Evolutionary conservation across 2,888 invertebrate species (phyloP), one percentile per base, ranked within the genome.

Genomic region (Diplolepis rosae): DNA sequence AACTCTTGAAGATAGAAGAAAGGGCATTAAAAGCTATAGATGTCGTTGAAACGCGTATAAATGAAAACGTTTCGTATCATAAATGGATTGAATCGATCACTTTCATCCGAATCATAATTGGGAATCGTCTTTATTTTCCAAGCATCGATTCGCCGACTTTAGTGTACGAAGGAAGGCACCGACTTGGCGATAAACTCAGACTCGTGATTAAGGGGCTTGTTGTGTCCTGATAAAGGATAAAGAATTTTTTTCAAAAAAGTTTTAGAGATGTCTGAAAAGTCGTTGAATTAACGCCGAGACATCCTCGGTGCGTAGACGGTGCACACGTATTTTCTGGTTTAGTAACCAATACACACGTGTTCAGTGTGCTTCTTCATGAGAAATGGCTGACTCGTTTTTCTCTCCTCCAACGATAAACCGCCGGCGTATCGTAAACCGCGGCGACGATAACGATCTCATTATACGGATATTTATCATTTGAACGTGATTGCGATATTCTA

Each of bases 371-470:
- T n/a, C 27, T 28, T 52, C 45, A 66, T 52, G 73, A 75, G 66
- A 75, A 73, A 71, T 71, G 71, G 65, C 65, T 28, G 30, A 54
- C 66, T 70, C 66, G 56, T 68, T 68, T 69, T 71, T 68, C 68
- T 67, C 65, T 69, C 69, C 69, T 67, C 30, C 65, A 56, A 24
- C 68, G 71, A 71, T 75, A 71, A 70, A 71, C 69, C 51, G 71
- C 71, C 71, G 68, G 66, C 52, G 66, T 75, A 73, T 75, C 73
- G 69, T 69, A 66, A 71, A 71, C 45, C 69, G 66, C 42, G 39
- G 69, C 71, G 66, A 69, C 51, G 73, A 75, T 75, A 75, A 73
- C 75, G 71, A 75, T 75, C 73, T 75, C 69, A 73, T 75, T 75
- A 75, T 67, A 71, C 48, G 70, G 61, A 22, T 69, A 69, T 75